Conservation (phyloP, 2,888 invertebrate genomes). For the Apamea epomidion region DNA sequence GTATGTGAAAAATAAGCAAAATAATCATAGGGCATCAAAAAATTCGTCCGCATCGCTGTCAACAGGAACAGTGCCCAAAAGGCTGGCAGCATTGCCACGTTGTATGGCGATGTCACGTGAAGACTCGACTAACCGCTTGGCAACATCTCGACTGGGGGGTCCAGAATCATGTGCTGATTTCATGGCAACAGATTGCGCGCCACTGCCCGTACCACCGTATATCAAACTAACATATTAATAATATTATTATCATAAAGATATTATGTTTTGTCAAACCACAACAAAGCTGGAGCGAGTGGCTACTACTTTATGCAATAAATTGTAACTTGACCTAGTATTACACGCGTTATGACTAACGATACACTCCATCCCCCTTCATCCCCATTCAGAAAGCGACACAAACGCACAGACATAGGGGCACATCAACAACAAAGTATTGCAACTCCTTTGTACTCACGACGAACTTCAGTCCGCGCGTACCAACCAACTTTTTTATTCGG, state of each 20-base stretch:
- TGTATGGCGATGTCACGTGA: no score
- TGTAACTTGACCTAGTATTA: not conserved
- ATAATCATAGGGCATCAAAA: no score
- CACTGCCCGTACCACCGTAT: no score
- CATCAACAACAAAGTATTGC: slow-evolving; percentile 44
- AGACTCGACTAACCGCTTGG: no score
- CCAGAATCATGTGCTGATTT: no score
- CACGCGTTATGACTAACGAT: not conserved
- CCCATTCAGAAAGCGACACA: not conserved
- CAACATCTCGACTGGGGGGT: no score
- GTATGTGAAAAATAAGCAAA: no score
- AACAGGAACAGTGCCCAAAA: no score
- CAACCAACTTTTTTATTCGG: slow-evolving; percentile 55
- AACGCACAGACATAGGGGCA: slow-evolving; percentile 31
- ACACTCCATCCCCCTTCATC: not conserved
- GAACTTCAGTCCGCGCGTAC: slow-evolving; percentile 33
- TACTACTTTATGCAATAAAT: not conserved
- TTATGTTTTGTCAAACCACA: not conserved
- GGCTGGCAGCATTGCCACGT: no score
- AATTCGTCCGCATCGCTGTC: no score
- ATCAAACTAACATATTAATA: not conserved
- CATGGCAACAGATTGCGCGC: no score
- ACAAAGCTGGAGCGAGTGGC: not conserved
- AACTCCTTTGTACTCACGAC: slow-evolving; percentile 42
- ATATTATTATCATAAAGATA: not conserved